Base-by-base conservation (phyloP, 2,797 vertebrate species). In the Cottoperca gobio region DNA sequence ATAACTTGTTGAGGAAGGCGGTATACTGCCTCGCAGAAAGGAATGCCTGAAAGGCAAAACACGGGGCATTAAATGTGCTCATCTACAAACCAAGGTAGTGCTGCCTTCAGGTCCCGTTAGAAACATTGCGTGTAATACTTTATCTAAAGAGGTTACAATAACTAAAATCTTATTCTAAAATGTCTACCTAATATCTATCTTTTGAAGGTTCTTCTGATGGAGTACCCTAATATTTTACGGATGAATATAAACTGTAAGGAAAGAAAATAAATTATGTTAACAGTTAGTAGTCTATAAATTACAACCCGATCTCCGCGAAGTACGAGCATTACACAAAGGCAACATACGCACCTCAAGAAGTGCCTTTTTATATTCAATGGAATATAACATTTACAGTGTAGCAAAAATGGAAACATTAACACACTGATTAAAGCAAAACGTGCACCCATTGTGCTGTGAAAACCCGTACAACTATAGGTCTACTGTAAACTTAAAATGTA, bases 271-370 rank as follows among this genome's bases (percentile, higher is more conserved):
- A 1, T 17, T 17, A 6, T 9, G 11, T 59, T n/a, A n/a, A 10
- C 21, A 26, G 21, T 17, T 37, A 40, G n/a, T n/a, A n/a, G n/a
- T n/a, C n/a, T n/a, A n/a, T n/a, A n/a, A n/a, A 45, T 21, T 12
- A 17, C 24, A 42, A 21, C 1, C 1, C 2, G 0, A 0, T 1
- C 0, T 19, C 0, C 19, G 1, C 8, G 2, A 76, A 53, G 9
- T 60, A 53, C 43, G 24, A 73, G 14, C 43, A 53, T 50, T 26
- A 55, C 64, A 0, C 0, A 8, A 78, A 73, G 13, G 61, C 43
- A 73, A 10, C 76, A 77, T 8, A 6, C 0, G 5, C 42, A 16
- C 13, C 1, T 53, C 2, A 16, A 8, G 1, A 28, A 26, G 6
- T 21, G 24, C 9, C 3, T 54, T 39, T 16, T 8, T 19, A n/a